Conservation (phyloP, 2,888 invertebrate genomes). For the Melitaea athalia region DNA sequence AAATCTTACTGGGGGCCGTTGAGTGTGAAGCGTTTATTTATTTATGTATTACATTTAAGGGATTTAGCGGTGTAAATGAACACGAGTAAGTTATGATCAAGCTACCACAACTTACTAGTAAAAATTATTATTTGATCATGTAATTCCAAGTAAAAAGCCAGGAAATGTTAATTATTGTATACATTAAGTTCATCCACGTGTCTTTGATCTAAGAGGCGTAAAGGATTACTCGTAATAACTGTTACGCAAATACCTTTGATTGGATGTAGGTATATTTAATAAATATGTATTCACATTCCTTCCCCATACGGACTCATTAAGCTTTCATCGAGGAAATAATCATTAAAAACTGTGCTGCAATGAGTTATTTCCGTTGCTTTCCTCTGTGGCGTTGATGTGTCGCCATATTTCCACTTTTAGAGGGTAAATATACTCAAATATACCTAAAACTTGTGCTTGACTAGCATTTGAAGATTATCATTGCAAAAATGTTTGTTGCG, state of each 20-base stretch:
- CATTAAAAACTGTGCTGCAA: conserved; percentile 74
- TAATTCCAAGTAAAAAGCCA: neutral
- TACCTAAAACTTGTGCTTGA: no score
- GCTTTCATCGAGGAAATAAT: conserved; percentile 71
- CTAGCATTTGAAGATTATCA: no score
- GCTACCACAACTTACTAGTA: no score
- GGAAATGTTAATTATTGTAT: neutral
- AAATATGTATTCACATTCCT: conserved; percentile 40
- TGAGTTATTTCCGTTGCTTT: conserved; percentile 67
- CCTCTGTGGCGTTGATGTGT: conserved; percentile 1
- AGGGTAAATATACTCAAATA: no score
- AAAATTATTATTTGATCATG: neutral
- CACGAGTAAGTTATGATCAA: no score
- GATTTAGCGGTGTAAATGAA: no score
- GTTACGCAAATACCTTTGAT: neutral
- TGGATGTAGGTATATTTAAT: conserved; percentile 14
- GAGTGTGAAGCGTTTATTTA: no score
- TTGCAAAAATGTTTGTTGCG: no score
- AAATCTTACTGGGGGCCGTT: no score
- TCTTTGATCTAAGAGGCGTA: conserved; percentile 17
- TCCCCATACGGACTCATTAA: conserved; percentile 62
- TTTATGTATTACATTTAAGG: no score
- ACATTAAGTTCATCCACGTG: neutral
- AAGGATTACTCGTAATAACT: conserved; percentile 16
- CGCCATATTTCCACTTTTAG: neutral